phyloP scores from a whole-genome alignment of 2,797 vertebrate genomes.

The Cynopterus sphinx region DNA sequence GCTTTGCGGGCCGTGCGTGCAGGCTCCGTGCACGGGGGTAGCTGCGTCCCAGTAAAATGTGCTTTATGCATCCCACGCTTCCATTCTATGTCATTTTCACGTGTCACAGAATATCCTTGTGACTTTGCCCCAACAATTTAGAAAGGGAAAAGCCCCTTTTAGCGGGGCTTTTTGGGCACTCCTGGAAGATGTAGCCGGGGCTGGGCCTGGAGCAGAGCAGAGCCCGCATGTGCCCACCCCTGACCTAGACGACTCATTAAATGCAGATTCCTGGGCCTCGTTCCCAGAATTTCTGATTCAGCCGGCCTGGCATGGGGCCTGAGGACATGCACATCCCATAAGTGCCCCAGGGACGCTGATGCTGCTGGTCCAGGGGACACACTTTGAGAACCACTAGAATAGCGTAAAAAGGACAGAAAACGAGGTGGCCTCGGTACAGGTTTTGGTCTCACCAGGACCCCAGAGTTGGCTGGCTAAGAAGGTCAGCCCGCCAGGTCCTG shows the following conservation, averaged over 20 bases:
- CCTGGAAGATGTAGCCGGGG: no score
- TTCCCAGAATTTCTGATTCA: neutral
- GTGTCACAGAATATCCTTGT: neutral
- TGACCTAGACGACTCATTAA: neutral
- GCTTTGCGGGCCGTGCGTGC: neutral
- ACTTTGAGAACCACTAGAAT: neutral
- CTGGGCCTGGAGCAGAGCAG: no score
- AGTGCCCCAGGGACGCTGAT: no score
- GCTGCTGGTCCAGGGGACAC: neutral
- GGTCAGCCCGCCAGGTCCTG: neutral
- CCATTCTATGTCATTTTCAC: neutral
- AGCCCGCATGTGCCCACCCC: neutral
- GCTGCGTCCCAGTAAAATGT: neutral
- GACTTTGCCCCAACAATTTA: neutral
- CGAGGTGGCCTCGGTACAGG: neutral
- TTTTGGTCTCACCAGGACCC: neutral
- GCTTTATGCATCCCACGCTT: neutral
- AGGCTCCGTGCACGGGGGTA: accelerated
- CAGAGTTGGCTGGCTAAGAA: neutral
- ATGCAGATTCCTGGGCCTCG: no score
- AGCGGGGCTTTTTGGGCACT: no score
- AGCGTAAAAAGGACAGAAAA: neutral
- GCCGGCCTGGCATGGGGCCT: neutral
- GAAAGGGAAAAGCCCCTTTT: neutral
- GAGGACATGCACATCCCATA: neutral